Percentiles rank a stretch among this genome's conserved stretches.
These are phyloP conservation scores for Neocloeon triangulifer DNA, from an alignment of 1,140 invertebrate genomes.

Conservation along the genomic window DNA sequence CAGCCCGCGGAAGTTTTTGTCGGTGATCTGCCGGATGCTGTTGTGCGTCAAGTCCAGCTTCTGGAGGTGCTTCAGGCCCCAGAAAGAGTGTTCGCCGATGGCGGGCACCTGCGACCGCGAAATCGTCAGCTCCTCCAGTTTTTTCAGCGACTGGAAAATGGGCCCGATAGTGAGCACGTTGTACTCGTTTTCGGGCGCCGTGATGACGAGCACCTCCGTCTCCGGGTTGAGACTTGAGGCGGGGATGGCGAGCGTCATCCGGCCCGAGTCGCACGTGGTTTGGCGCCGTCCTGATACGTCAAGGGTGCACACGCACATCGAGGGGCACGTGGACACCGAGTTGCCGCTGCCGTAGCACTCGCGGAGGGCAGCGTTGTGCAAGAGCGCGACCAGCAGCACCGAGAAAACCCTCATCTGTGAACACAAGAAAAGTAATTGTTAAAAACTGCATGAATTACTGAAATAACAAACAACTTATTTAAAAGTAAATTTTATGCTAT, in stretches of 20 bases:
- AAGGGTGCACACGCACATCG: not conserved
- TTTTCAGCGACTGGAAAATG: slow-evolving; percentile 38
- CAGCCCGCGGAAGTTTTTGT: slow-evolving; percentile 19
- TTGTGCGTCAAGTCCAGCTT: slow-evolving; percentile 50
- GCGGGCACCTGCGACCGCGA: slow-evolving; percentile 50
- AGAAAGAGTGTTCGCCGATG: slow-evolving; percentile 55
- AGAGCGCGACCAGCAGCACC: no score
- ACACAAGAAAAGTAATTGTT: no score
- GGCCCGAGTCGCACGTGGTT: slow-evolving; percentile 25
- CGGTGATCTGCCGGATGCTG: slow-evolving; percentile 20
- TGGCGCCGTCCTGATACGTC: not conserved
- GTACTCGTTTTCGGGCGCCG: slow-evolving; percentile 31
- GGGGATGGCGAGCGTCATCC: slow-evolving; percentile 30
- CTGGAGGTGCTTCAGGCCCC: slow-evolving; percentile 39
- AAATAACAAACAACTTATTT: no score
- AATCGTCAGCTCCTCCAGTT: slow-evolving; percentile 50
- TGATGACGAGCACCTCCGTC: slow-evolving; percentile 41
- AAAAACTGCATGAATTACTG: no score
- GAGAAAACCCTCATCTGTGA: no score
- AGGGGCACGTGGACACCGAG: not conserved
- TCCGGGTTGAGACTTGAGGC: slow-evolving; percentile 29
- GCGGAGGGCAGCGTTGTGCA: no score
- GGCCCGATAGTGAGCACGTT: slow-evolving; percentile 51
- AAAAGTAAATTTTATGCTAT: no score
- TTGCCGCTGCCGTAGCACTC: no score